These are phyloP conservation scores for Coptodon bakossiorum DNA, from an alignment of 2,113 vertebrate species.

Conservation along the genomic window DNA sequence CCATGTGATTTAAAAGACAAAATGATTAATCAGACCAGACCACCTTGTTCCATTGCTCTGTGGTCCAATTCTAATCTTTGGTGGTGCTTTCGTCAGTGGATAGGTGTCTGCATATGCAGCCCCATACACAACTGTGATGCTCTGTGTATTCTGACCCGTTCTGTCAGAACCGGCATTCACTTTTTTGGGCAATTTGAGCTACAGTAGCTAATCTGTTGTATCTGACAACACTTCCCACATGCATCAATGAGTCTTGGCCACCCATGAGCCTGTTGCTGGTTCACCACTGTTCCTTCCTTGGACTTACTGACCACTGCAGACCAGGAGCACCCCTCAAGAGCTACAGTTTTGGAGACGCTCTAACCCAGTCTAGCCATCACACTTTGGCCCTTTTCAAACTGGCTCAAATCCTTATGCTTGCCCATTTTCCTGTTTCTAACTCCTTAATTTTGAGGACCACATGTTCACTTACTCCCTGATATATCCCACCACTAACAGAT, in stretches of 20 bases:
- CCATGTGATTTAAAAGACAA: neutral
- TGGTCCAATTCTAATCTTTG: neutral
- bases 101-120: neutral
- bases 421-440: neutral
- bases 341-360: neutral
- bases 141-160: neutral
- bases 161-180: neutral
- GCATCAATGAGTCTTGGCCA: neutral
- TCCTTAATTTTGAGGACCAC: neutral
- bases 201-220: neutral
- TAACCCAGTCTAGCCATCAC: neutral
- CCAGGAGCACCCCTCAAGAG: neutral
- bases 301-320: neutral
- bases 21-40: neutral
- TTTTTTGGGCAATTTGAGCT: neutral
- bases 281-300: neutral
- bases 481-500: neutral
- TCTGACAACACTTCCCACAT: neutral
- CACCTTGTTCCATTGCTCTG: neutral
- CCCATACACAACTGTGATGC: neutral
- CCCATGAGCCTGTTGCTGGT: neutral
- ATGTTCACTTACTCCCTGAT: neutral
- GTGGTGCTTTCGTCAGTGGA: neutral
- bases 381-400: neutral
- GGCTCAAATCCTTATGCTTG: neutral